Evolutionary conservation across 2,888 invertebrate species (phyloP).

Genomic region (Tanypteryx hageni): DNA sequence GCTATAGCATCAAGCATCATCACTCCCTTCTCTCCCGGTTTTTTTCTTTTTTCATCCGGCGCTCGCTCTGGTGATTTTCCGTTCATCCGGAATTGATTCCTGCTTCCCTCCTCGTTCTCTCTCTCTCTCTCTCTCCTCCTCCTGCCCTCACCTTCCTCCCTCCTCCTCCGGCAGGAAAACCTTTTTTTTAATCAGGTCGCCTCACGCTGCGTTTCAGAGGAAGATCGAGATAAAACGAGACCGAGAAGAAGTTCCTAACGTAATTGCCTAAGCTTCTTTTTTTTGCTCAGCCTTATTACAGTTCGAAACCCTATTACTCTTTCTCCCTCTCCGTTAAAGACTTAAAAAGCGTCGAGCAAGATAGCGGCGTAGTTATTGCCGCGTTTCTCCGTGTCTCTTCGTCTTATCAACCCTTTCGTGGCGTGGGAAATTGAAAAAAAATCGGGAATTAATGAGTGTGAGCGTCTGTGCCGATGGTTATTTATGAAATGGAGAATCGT

Average conservation of each 20-base stretch:
- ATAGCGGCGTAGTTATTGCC: conserved; percentile 14
- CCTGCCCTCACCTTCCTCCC: neutral
- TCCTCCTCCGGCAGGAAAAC: neutral
- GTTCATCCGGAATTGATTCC: conserved; percentile 45
- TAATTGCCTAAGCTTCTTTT: conserved; percentile 30
- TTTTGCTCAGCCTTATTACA: neutral
- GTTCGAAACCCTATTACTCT: neutral
- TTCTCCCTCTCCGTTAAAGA: neutral
- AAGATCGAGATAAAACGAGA: conserved; percentile 44
- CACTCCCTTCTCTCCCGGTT: neutral
- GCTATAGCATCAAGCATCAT: neutral
- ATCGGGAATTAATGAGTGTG: neutral
- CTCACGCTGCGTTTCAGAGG: neutral
- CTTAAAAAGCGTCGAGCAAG: neutral
- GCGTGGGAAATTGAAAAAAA: conserved; percentile 32
- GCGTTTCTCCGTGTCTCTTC: neutral
- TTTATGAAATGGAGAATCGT: neutral
- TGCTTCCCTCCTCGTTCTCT: neutral
- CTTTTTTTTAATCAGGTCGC: conserved; percentile 7
- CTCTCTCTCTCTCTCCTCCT: neutral
- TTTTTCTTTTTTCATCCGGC: neutral
- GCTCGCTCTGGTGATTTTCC: conserved; percentile 34
- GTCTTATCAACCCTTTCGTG: neutral
- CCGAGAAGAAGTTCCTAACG: conserved; percentile 24
- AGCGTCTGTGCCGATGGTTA: conserved; percentile 16